A percentile compares a stretch with the other conserved stretches of the same genome.
phyloP scores from a whole-genome alignment of 2,113 vertebrate genomes.

The Phycodurus eques region DNA sequence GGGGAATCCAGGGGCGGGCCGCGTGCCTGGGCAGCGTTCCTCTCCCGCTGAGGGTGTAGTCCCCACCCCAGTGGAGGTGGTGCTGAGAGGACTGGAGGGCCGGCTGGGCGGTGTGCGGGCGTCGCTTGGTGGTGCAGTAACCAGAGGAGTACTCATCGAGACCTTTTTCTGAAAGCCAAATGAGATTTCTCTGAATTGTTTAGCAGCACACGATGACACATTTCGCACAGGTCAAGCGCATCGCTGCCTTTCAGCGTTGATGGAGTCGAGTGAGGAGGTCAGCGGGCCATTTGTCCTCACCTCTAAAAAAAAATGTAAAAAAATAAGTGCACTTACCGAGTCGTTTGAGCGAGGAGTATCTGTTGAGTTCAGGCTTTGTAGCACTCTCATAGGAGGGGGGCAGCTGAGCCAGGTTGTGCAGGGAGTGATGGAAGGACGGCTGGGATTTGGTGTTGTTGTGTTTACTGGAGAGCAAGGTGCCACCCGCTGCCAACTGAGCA shows the following conservation, averaged over 20 bases:
- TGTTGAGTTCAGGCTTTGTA: slow-evolving; percentile 85
- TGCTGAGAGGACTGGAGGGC: slow-evolving; percentile 78
- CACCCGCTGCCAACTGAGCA: slow-evolving; percentile 79
- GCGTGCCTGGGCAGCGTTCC: slow-evolving; percentile 86
- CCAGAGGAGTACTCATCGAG: slow-evolving; percentile 87
- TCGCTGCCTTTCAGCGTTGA: not conserved
- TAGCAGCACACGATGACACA: slow-evolving; percentile 31
- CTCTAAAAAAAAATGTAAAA: not conserved
- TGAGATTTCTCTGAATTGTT: slow-evolving; percentile 44
- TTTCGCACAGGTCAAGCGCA: slow-evolving; percentile 17
- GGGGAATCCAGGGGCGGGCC: slow-evolving; percentile 76
- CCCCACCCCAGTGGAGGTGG: slow-evolving; percentile 78
- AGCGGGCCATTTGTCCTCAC: slow-evolving; percentile 11
- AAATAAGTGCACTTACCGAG: slow-evolving; percentile 75
- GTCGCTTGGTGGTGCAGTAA: slow-evolving; percentile 85
- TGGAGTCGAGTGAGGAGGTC: not conserved
- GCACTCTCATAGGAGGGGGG: slow-evolving; percentile 89
- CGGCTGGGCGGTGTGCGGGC: slow-evolving; percentile 76
- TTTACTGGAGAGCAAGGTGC: slow-evolving; percentile 78
- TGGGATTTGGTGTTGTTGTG: slow-evolving; percentile 82
- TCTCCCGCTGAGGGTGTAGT: slow-evolving; percentile 77
- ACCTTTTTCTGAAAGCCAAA: slow-evolving; percentile 77
- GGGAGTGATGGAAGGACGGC: slow-evolving; percentile 85
- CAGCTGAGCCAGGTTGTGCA: slow-evolving; percentile 91
- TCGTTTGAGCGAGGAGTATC: slow-evolving; percentile 89